These are phyloP conservation scores for Phenacoccus solenopsis DNA, from an alignment of 1,140 invertebrate genomes.

Conservation along the genomic window DNA sequence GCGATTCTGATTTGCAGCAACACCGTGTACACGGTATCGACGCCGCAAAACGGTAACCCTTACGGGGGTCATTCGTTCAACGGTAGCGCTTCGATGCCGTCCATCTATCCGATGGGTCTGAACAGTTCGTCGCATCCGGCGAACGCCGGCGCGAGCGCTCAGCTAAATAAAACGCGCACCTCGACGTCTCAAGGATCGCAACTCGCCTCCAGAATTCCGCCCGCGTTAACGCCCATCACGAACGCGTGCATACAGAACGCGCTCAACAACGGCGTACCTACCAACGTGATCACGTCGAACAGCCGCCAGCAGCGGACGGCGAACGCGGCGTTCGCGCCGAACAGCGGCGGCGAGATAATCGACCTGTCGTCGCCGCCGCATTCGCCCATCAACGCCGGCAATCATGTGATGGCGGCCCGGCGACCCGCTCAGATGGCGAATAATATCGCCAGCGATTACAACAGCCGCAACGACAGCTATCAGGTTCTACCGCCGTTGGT, in stretches of 20 bases:
- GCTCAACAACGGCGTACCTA: not conserved
- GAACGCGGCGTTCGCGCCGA: not conserved
- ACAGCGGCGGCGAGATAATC: conserved; percentile 27
- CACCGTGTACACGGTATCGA: not conserved
- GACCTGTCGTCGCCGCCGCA: conserved; percentile 30
- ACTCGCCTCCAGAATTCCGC: not conserved
- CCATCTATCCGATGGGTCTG: not conserved
- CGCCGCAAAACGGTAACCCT: not conserved
- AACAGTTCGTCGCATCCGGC: not conserved
- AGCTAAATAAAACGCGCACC: not conserved
- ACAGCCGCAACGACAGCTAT: not conserved
- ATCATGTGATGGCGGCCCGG: not conserved
- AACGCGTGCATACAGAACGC: not conserved
- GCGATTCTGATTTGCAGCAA: not conserved
- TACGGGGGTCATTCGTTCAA: not conserved
- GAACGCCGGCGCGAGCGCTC: not conserved
- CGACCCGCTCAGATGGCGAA: not conserved
- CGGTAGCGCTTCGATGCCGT: not conserved
- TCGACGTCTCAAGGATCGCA: not conserved
- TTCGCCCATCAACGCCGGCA: conserved; percentile 27
- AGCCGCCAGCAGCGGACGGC: not conserved
- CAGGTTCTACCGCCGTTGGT: not conserved
- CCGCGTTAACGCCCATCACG: not conserved
- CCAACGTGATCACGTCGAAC: not conserved
- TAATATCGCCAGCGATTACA: not conserved